Evolutionary conservation across 2,113 vertebrate species (phyloP).

Genomic region (Uropsilus gracilis): DNA sequence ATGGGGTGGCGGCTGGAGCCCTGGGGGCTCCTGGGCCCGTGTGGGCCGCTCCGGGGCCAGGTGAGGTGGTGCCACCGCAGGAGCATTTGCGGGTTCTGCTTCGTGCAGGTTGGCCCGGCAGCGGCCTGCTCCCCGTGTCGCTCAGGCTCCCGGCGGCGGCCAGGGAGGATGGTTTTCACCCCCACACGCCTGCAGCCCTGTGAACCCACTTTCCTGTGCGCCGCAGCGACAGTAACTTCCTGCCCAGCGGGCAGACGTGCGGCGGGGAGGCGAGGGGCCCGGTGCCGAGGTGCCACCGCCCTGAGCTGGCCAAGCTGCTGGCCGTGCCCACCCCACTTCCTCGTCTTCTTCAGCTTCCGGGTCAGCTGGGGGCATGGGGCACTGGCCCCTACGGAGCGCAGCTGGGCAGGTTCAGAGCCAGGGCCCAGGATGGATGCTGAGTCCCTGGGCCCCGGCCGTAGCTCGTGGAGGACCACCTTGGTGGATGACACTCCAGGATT

Average conservation of each 20-base stretch:
- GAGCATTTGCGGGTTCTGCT: not conserved
- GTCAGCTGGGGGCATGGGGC: not conserved
- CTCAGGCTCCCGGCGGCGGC: fast-evolving
- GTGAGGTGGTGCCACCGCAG: not conserved
- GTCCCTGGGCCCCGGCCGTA: not conserved
- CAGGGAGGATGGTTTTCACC: too few relatives aligned
- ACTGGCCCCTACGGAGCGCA: not conserved
- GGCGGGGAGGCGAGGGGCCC: too few relatives aligned
- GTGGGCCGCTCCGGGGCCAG: not conserved
- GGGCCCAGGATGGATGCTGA: fast-evolving
- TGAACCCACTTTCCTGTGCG: too few relatives aligned
- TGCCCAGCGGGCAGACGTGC: not conserved
- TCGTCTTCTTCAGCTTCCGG: too few relatives aligned
- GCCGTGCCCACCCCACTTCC: fast-evolving
- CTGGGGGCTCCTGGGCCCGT: too few relatives aligned
- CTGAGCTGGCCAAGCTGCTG: too few relatives aligned
- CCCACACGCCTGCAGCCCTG: not conserved
- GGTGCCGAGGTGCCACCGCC: too few relatives aligned
- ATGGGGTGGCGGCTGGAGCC: too few relatives aligned
- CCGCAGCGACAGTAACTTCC: fast-evolving
- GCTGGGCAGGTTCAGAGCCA: not conserved
- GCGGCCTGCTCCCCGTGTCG: not conserved
- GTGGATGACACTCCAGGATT: not conserved
- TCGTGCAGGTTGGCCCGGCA: not conserved
- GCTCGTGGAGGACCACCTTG: not conserved